These are phyloP conservation scores for Nyctalus aviator DNA, from an alignment of 2,797 vertebrate species.

Conservation along the genomic window DNA sequence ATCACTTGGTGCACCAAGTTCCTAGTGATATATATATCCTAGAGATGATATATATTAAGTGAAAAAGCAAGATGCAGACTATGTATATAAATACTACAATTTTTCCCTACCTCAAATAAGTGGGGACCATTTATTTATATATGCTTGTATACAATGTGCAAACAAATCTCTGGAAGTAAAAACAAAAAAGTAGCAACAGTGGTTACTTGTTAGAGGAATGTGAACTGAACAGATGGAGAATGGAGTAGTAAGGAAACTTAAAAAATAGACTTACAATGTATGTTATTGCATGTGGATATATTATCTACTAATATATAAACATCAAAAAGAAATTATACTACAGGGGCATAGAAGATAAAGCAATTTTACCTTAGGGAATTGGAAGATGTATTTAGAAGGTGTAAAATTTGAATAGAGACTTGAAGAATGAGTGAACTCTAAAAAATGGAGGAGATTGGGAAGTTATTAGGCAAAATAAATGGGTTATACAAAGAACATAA, in stretches of 20 bases:
- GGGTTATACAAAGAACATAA: background rate
- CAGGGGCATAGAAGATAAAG: background rate
- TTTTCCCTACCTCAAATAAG: background rate
- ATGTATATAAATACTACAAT: background rate
- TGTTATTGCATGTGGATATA: background rate
- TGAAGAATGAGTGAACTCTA: background rate
- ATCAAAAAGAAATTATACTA: background rate
- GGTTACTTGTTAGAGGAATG: background rate
- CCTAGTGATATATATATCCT: no score
- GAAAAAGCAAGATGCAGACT: background rate
- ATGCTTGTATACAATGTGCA: background rate
- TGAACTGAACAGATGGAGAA: background rate
- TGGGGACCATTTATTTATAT: background rate
- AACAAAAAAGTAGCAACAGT: background rate
- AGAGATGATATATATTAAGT: background rate
- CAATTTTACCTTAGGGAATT: background rate
- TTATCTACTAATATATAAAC: background rate
- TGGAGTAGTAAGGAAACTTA: background rate
- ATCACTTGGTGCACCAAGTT: no score
- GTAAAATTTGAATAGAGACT: background rate
- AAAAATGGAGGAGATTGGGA: background rate
- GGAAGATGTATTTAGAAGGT: background rate
- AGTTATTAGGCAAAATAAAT: background rate
- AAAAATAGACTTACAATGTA: background rate
- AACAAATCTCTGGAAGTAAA: constrained; percentile 10